Conservation (phyloP, 2,797 vertebrate species). For the Scolopax rusticola region DNA sequence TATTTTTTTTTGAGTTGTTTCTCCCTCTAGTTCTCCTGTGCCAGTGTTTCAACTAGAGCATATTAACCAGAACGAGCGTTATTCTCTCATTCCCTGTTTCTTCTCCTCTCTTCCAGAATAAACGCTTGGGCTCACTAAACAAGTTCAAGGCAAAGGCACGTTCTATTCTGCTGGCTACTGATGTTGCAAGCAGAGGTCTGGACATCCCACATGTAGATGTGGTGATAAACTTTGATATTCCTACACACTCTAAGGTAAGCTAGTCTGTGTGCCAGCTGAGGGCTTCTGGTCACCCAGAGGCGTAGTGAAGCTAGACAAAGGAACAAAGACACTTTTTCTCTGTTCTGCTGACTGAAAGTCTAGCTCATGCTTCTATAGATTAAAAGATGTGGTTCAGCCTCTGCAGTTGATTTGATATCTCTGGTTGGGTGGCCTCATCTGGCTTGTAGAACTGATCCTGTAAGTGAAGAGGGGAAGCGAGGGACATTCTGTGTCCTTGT, state of each 20-base stretch:
- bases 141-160: conserved; percentile 98
- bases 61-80: background rate
- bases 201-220: conserved; percentile 98
- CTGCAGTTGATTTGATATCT: background rate
- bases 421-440: background rate
- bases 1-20: background rate
- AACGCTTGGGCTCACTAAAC: conserved; percentile 93
- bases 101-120: conserved; percentile 82
- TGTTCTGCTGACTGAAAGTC: background rate
- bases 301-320: background rate
- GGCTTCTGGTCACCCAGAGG: background rate
- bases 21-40: background rate
- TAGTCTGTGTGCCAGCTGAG: conserved; percentile 67
- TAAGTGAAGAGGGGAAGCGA: background rate
- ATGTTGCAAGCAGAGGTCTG: conserved; percentile 95
- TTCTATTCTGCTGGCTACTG: conserved; percentile 94
- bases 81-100: background rate
- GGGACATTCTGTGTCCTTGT: background rate
- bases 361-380: background rate
- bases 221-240: conserved; percentile 98
- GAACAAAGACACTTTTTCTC: background rate
- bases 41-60: background rate
- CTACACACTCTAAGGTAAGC: conserved; percentile 96
- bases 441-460: background rate
- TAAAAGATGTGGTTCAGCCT: background rate